Evolutionary conservation across 1,140 invertebrate genomes (phyloP).

Genomic region (Zaprionus capensis): DNA sequence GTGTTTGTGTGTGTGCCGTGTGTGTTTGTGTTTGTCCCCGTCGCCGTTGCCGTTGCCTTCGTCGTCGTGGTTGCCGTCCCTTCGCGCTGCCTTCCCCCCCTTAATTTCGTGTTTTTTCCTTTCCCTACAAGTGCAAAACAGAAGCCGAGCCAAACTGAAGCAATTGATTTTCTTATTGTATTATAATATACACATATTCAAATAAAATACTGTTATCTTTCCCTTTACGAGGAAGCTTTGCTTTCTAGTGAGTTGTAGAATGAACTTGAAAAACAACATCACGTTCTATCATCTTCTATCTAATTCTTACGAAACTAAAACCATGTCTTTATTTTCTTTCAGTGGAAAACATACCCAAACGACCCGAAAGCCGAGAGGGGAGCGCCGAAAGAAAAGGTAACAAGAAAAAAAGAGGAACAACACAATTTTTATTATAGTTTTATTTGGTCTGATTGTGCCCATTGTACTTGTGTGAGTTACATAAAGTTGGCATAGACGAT

Average conservation of each 20-base stretch:
- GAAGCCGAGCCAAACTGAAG: slow-evolving; percentile 58
- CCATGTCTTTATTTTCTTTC: slow-evolving; percentile 58
- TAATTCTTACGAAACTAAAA: slow-evolving; percentile 43
- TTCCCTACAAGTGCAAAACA: slow-evolving; percentile 64
- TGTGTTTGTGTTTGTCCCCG: slow-evolving; percentile 33
- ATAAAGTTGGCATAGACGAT: slow-evolving; percentile 61
- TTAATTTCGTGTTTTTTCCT: slow-evolving; percentile 64
- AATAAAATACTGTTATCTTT: slow-evolving; percentile 33
- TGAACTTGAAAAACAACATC: slow-evolving; percentile 20
- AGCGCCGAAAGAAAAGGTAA: slow-evolving; percentile 83
- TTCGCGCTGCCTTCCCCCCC: background rate
- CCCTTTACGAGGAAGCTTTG: slow-evolving; percentile 23
- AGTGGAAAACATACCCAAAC: slow-evolving; percentile 83
- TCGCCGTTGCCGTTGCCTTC: background rate
- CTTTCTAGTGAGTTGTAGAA: slow-evolving; percentile 48
- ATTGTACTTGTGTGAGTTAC: slow-evolving; percentile 48
- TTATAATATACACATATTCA: background rate
- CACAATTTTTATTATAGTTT: slow-evolving; percentile 25
- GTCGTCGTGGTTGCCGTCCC: slow-evolving; percentile 11
- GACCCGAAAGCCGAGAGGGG: slow-evolving; percentile 80
- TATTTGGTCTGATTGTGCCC: slow-evolving; percentile 33
- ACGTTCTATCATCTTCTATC: slow-evolving; percentile 24
- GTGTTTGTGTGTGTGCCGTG: slow-evolving; percentile 37
- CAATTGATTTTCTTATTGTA: slow-evolving; percentile 70
- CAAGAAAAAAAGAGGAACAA: slow-evolving; percentile 4